Conservation (phyloP, 2,113 vertebrate species). For the Propithecus coquereli region DNA sequence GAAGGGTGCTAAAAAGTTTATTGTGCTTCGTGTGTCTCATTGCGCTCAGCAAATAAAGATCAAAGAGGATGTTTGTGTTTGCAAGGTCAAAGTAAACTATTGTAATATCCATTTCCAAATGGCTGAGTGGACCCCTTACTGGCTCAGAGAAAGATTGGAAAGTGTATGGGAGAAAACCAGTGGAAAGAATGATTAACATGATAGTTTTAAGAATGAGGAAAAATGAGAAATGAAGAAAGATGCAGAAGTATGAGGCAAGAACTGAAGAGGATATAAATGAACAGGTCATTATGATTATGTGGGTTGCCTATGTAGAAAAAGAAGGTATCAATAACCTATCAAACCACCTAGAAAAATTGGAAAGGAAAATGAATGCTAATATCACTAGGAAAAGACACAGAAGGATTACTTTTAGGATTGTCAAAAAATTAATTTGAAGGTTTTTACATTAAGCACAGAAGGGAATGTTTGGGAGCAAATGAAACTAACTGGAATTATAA, state of each 20-base stretch:
- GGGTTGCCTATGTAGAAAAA: not conserved
- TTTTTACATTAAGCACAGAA: slow-evolving; percentile 35
- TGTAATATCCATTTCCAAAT: not conserved
- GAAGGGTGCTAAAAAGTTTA: not conserved
- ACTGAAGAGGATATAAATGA: not conserved
- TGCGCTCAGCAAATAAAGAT: not conserved
- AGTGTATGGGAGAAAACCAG: not conserved
- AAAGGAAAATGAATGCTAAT: slow-evolving; percentile 9
- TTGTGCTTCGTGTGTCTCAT: slow-evolving; percentile 13
- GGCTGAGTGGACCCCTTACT: not conserved
- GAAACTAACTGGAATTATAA: not conserved
- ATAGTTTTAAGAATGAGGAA: not conserved
- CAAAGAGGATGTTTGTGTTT: not conserved
- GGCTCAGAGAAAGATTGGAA: not conserved
- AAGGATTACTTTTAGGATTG: not conserved
- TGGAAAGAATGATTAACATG: not conserved
- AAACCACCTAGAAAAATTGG: not conserved
- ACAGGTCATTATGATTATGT: not conserved
- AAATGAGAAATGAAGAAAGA: slow-evolving; percentile 6
- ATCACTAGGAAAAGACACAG: not conserved
- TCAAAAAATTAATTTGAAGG: slow-evolving; percentile 28
- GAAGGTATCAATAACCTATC: not conserved
- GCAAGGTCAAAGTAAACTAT: not conserved
- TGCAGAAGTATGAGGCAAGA: not conserved
- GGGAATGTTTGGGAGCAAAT: slow-evolving; percentile 20